These are phyloP conservation scores for Cavia aperea DNA, from an alignment of 2,113 vertebrate genomes.

Conservation along the genomic window DNA sequence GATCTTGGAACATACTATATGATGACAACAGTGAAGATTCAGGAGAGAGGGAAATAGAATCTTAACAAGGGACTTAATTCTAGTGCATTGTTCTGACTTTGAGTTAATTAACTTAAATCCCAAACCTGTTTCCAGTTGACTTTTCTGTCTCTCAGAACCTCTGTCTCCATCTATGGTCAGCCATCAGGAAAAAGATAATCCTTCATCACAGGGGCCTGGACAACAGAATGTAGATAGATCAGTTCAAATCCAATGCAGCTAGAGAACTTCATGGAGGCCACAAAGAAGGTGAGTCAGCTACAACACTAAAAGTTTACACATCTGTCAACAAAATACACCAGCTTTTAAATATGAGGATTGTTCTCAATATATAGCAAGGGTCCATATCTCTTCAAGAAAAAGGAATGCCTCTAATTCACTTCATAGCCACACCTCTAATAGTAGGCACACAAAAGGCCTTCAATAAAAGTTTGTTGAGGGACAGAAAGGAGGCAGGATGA, in stretches of 20 bases:
- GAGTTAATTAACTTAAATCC: not conserved
- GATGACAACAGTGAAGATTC: not conserved
- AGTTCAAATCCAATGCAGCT: not conserved
- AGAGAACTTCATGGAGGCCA: not conserved
- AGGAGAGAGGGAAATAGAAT: not conserved
- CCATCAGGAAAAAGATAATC: not conserved
- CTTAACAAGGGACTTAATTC: not conserved
- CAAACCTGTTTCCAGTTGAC: not conserved
- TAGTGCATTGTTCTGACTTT: not conserved
- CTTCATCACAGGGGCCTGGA: not conserved
- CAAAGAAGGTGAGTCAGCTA: not conserved
- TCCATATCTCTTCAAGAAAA: not conserved
- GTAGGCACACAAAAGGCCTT: not conserved
- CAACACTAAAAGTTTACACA: not conserved
- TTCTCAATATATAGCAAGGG: not conserved
- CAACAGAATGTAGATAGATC: not conserved
- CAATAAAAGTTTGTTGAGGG: not conserved
- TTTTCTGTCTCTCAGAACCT: not conserved
- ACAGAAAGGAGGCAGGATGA: not conserved
- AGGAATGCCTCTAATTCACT: not conserved
- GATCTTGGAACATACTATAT: not conserved
- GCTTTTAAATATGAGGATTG: not conserved
- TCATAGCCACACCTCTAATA: not conserved
- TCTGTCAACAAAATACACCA: not conserved
- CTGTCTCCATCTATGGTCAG: not conserved